Evolutionary conservation across 2,888 invertebrate species (phyloP), one percentile per base, ranked within the genome.

Genomic region (Lepidocyrtinus sp.): DNA sequence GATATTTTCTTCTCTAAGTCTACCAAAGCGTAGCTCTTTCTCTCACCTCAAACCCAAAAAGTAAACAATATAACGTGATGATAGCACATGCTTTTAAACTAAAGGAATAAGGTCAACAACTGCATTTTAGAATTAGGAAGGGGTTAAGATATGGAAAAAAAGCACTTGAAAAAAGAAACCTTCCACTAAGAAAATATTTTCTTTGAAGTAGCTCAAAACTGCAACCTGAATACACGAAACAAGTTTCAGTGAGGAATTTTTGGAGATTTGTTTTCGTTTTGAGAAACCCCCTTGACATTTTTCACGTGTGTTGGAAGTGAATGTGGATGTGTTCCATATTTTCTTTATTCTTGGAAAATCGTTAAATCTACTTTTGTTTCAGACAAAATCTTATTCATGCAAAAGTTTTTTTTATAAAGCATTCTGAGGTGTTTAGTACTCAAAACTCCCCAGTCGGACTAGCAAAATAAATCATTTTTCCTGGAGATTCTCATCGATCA

Each of bases 221-320:
- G n/a, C 12, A 7, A 12, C 36, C 36, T 12, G 36, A 36, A 36
- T 36, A 36, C 12, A 12, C 5, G 36, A 7, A 36, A 36, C 12
- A 5, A 5, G 5, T 36, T 36, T 36, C 36, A 36, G 36, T 36
- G 36, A 5, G 36, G 36, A 36, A 46, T 67, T 67, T 45, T 12
- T 67, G 21, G 27, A 67, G n/a, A 21, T 24, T 36, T 36, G 5
- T 26, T n/a, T n/a, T n/a, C n/a, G n/a, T n/a, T 45, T 68, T 46
- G 27, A 9, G 68, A 24, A 21, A 68, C 19, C 46, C 68, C 68
- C 50, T 68, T 68, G 68, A 69, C 59, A 69, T 69, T 69, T 69
- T 26, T 50, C 69, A 45, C 55, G 55, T 55, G 25, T 17, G 36
- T 36, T 36, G 36, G 36, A 5, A 5, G 36, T 36, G 36, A 7